These are phyloP conservation scores for Pagetopsis macropterus DNA, from an alignment of 2,797 vertebrate genomes.

Conservation along the genomic window DNA sequence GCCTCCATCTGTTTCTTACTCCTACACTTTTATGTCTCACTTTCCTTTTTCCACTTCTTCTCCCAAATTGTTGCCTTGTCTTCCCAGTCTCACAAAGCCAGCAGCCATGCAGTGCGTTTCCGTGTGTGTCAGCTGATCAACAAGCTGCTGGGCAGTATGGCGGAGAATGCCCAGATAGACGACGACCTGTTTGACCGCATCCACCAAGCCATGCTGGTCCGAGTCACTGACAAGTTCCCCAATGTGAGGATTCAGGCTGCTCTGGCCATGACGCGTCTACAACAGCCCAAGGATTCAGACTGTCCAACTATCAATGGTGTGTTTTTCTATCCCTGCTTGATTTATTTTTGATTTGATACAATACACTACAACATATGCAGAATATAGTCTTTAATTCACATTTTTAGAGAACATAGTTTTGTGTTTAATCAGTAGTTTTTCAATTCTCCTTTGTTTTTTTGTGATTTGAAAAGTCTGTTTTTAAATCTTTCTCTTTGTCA, in stretches of 20 bases:
- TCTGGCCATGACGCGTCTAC: slow-evolving; percentile 92
- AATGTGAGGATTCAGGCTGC: slow-evolving; percentile 96
- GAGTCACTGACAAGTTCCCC: slow-evolving; percentile 93
- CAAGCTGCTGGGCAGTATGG: slow-evolving; percentile 93
- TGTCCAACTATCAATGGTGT: slow-evolving; percentile 92
- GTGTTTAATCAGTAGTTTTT: slow-evolving; percentile 1
- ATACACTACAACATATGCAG: not conserved
- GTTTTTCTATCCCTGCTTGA: not conserved
- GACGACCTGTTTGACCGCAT: slow-evolving; percentile 94
- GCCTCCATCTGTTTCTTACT: slow-evolving; percentile 1
- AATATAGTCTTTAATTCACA: not conserved
- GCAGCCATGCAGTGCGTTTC: slow-evolving; percentile 92
- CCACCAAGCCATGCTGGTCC: slow-evolving; percentile 92
- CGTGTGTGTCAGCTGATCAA: slow-evolving; percentile 94
- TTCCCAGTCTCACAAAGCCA: slow-evolving; percentile 89
- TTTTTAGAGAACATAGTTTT: not conserved
- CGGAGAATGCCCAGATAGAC: slow-evolving; percentile 95
- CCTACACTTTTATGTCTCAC: not conserved
- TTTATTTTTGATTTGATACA: not conserved
- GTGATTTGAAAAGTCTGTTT: not conserved
- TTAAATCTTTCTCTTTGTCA: not conserved
- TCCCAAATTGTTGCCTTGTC: slow-evolving; percentile 26
- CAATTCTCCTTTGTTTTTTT: not conserved
- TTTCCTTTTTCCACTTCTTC: not conserved
- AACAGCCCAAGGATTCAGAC: slow-evolving; percentile 90